Evolutionary conservation across 2,888 invertebrate genomes (phyloP), one percentile per base, ranked within the genome.

Genomic region (Steinernema carpocapsae): DNA sequence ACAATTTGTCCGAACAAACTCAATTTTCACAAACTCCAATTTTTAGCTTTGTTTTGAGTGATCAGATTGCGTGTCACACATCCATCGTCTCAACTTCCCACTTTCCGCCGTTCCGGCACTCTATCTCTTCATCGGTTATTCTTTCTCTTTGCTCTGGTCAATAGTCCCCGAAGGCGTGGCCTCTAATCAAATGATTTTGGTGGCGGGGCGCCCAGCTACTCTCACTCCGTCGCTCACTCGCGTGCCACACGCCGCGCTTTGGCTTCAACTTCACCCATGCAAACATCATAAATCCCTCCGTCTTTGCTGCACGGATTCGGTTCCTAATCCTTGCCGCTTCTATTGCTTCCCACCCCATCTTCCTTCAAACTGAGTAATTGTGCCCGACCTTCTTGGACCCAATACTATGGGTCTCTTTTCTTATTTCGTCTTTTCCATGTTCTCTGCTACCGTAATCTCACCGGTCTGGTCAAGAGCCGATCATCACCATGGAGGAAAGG

Each of bases 201-300:
- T n/a, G n/a, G n/a, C n/a, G n/a, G 29, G 64, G 10, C 37, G 37
- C 37, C 37, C 3, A 10, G 37, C 37, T 37, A 37, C 4, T 6
- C 37, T 37, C 37, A 37, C 37, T 37, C 37, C 22, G 17, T 64
- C 48, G 17, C 48, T 48, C 48, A 14, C 48, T 43, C 43, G 48
- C 48, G 48, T 14, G 48, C 37, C 64, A 64, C 64, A 29, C 64
- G 19, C 26, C 32, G 29, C 64, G n/a, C n/a, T n/a, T n/a, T n/a
- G n/a, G n/a, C n/a, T n/a, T 52, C 52, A 37, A 52, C 52, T 52
- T 64, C 64, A 64, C 64, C 37, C 64, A 64, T 64, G 32, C 64
- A 64, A 64, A 64, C 64, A 64, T 64, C 64, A 64, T 64, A 64
- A 64, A 64, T 64, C 64, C 32, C 37, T 48, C 64, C 37, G 64